Conservation (phyloP, 2,797 vertebrate genomes). For the Poliocrania exsul region DNA sequence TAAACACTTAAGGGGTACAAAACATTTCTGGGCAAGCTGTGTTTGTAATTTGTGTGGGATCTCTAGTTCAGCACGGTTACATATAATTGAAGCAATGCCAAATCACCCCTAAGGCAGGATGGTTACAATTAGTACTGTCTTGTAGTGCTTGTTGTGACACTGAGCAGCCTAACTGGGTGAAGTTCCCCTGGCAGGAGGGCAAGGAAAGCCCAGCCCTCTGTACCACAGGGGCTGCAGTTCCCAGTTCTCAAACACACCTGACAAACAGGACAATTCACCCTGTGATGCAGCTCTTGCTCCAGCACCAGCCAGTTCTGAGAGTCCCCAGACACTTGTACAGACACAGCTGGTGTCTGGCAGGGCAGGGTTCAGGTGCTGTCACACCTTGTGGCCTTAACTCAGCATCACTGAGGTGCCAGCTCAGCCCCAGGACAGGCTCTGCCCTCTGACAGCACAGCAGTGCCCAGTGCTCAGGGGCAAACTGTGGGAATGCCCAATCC, state of each 20-base stretch:
- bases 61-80: neutral
- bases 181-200: neutral
- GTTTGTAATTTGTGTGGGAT: neutral
- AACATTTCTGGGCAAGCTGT: neutral
- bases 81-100: neutral
- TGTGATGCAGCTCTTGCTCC: neutral
- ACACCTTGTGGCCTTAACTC: neutral
- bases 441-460: neutral
- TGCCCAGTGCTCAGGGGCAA: neutral
- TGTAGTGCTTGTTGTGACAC: neutral
- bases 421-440: neutral
- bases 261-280: neutral
- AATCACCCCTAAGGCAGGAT: neutral
- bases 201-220: neutral
- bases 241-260: neutral
- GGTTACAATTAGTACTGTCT: neutral
- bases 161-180: neutral
- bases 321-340: neutral
- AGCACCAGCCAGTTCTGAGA: neutral
- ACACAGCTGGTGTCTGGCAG: neutral
- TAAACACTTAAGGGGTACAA: neutral
- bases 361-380: neutral
- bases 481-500: neutral
- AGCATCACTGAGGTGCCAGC: neutral
- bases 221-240: neutral